Conservation (phyloP, 1,140 invertebrate species). For the Grapholita molesta region DNA sequence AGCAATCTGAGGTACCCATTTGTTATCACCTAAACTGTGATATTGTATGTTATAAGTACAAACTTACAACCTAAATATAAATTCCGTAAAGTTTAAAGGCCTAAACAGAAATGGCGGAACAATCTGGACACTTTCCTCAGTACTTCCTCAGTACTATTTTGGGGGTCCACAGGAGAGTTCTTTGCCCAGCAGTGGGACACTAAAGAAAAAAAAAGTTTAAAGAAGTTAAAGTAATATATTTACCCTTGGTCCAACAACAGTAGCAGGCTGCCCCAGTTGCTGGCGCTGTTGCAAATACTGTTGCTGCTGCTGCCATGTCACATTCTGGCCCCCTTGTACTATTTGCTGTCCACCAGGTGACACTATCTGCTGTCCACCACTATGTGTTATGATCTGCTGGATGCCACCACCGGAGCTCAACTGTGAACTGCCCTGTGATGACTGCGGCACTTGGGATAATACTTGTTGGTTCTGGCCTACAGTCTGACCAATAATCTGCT, state of each 20-base stretch:
- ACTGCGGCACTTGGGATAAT: conserved; percentile 63
- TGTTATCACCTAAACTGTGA: too few species aligned
- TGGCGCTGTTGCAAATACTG: conserved; percentile 70
- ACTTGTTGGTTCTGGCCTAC: conserved; percentile 66
- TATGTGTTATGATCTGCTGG: conserved; percentile 68
- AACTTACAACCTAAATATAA: too few species aligned
- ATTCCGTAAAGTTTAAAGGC: too few species aligned
- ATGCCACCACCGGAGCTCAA: conserved; percentile 47
- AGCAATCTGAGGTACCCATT: too few species aligned
- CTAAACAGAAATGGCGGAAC: too few species aligned
- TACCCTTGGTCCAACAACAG: conserved; percentile 71
- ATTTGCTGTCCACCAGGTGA: conserved; percentile 69
- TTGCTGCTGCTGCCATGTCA: conserved; percentile 70
- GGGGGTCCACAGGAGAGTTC: too few species aligned
- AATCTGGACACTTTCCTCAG: too few species aligned
- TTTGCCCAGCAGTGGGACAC: too few species aligned
- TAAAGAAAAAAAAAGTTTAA: too few species aligned
- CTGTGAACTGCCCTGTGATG: conserved; percentile 57
- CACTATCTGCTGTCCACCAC: conserved; percentile 69
- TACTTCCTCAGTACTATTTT: too few species aligned
- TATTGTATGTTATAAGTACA: too few species aligned
- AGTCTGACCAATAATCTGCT: conserved; percentile 65
- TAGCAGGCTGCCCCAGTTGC: conserved; percentile 63
- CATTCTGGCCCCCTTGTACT: conserved; percentile 66
- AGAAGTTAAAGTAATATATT: conserved; percentile 17